phyloP scores from a whole-genome alignment of 2,113 vertebrate genomes.

The Trochalopteron elliotii region DNA sequence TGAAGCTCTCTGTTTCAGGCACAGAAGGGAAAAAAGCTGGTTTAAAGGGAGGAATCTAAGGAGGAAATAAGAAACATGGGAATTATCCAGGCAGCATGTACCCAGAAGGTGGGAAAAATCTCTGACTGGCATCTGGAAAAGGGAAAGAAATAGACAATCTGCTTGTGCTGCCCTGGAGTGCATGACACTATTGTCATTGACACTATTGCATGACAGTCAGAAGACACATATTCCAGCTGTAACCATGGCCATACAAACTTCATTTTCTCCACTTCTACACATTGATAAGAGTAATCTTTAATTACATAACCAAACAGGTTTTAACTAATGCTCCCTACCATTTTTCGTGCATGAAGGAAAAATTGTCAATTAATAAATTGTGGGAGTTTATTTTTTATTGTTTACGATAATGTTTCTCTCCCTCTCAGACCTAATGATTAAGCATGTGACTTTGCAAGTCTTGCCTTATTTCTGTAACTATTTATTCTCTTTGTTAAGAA shows the following conservation, averaged over 20 bases:
- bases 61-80: not conserved
- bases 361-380: not conserved
- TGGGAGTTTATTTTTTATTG: accelerated
- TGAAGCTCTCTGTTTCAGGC: not conserved
- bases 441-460: not conserved
- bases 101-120: not conserved
- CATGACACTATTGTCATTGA: too few relatives aligned
- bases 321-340: not conserved
- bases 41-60: not conserved
- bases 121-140: not conserved
- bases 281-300: not conserved
- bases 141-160: not conserved
- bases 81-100: not conserved
- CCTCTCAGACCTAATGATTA: not conserved
- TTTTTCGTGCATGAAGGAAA: not conserved
- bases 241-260: not conserved
- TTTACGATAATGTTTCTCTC: not conserved
- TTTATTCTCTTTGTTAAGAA: not conserved
- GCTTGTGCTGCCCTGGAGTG: not conserved
- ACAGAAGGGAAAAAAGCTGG: not conserved
- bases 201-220: not conserved
- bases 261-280: not conserved
- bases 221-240: not conserved
- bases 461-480: not conserved
- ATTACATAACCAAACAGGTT: not conserved